Evolutionary conservation across 2,113 vertebrate genomes (phyloP).

Genomic region (Hypocryptadius cinnamomeus): DNA sequence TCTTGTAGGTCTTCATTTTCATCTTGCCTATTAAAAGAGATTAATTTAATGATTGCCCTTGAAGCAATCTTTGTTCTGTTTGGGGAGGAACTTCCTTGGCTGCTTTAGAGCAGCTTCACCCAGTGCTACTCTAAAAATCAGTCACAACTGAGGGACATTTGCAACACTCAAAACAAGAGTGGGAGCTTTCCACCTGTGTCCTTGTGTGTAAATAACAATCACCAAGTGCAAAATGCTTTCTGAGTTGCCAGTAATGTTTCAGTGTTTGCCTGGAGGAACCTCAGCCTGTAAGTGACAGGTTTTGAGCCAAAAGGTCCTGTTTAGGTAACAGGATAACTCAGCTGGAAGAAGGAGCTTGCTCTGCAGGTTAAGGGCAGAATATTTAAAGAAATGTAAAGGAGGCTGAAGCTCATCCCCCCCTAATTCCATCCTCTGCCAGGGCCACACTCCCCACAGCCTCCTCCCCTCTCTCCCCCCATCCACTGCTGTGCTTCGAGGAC

Average conservation of each 20-base stretch:
- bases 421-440: background rate
- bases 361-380: background rate
- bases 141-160: background rate
- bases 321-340: background rate
- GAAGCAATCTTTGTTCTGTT: background rate
- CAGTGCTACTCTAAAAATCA: background rate
- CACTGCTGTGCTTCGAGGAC: background rate
- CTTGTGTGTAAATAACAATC: background rate
- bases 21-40: background rate
- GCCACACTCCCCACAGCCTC: background rate
- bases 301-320: background rate
- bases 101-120: background rate
- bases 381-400: conserved; percentile 15
- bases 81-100: background rate
- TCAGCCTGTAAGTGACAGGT: background rate
- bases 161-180: background rate
- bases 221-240: background rate
- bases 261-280: background rate
- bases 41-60: background rate
- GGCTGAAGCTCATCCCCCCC: background rate
- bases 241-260: background rate
- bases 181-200: background rate
- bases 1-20: background rate
- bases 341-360: conserved; percentile 20
- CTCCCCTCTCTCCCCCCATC: background rate